Conservation (phyloP, 2,888 invertebrate species). For the Operophtera brumata region DNA sequence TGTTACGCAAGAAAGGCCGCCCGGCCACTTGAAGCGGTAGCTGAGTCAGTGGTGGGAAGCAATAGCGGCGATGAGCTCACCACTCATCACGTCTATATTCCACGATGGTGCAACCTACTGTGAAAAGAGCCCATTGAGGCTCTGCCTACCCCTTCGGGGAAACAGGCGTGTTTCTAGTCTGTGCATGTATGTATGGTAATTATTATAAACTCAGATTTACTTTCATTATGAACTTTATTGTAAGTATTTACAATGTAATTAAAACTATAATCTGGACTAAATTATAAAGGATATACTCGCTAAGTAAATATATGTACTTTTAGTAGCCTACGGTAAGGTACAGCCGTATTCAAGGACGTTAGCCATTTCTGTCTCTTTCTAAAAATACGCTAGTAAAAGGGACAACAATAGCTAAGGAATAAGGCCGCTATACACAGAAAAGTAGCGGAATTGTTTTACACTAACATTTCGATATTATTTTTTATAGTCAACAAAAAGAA, state of each 20-base stretch:
- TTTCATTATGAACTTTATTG: conserved; percentile 37
- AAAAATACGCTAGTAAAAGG: not conserved
- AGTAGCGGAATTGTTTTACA: conserved; percentile 4
- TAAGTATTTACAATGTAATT: conserved; percentile 66
- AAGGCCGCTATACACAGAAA: conserved; percentile 3
- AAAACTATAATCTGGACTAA: conserved; percentile 48
- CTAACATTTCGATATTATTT: not conserved
- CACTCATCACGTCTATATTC: too few relatives aligned
- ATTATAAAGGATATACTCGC: conserved; percentile 40
- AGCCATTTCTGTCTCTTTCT: not conserved
- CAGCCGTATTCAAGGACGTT: conserved; percentile 6
- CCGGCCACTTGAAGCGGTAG: too few relatives aligned
- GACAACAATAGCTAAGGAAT: not conserved
- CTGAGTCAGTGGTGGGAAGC: too few relatives aligned
- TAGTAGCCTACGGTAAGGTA: conserved; percentile 18
- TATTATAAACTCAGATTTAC: not conserved
- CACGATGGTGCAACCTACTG: too few relatives aligned
- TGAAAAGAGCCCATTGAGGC: too few relatives aligned
- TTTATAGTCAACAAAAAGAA: not conserved
- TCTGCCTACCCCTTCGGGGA: too few relatives aligned
- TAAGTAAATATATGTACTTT: conserved; percentile 60
- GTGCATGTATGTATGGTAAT: too few relatives aligned
- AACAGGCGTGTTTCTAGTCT: too few relatives aligned
- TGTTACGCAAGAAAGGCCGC: too few relatives aligned
- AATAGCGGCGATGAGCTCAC: too few relatives aligned